Percentiles rank a stretch among this genome's conserved stretches.
Evolutionary conservation across 2,888 invertebrate genomes (phyloP).

Genomic region (Drosophila mercatorum): DNA sequence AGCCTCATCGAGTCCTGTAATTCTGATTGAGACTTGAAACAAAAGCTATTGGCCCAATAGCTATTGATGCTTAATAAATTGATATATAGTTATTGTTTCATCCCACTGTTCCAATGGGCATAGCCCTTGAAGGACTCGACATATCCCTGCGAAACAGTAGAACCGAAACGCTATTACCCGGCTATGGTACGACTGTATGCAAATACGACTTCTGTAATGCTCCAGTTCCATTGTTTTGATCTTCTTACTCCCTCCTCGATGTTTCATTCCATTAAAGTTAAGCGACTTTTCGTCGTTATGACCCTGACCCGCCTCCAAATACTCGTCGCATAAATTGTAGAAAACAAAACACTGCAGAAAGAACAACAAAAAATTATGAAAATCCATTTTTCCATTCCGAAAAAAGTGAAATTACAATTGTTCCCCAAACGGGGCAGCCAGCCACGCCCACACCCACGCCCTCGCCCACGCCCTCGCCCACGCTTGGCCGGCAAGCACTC

Average conservation of each 20-base stretch:
- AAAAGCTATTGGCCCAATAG: background rate
- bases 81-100: background rate
- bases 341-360: conserved; percentile 5
- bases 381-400: conserved; percentile 13
- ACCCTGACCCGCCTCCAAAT: conserved; percentile 40
- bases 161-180: background rate
- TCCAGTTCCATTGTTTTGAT: background rate
- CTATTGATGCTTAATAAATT: background rate
- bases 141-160: background rate
- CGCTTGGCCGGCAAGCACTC: conserved; percentile 10
- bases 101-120: background rate
- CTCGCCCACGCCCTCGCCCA: background rate
- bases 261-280: conserved; percentile 14
- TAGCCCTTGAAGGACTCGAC: background rate
- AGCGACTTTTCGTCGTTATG: conserved; percentile 17
- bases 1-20: no score
- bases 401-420: conserved; percentile 55
- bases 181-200: background rate
- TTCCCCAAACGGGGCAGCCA: conserved; percentile 43
- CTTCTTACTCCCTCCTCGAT: background rate
- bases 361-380: background rate
- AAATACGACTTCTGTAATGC: background rate
- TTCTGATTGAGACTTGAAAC: background rate
- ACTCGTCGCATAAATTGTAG: conserved; percentile 29
- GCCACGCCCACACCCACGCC: conserved; percentile 15